phyloP scores from a whole-genome alignment of 1,140 invertebrate species.

The Bombyx mandarina region DNA sequence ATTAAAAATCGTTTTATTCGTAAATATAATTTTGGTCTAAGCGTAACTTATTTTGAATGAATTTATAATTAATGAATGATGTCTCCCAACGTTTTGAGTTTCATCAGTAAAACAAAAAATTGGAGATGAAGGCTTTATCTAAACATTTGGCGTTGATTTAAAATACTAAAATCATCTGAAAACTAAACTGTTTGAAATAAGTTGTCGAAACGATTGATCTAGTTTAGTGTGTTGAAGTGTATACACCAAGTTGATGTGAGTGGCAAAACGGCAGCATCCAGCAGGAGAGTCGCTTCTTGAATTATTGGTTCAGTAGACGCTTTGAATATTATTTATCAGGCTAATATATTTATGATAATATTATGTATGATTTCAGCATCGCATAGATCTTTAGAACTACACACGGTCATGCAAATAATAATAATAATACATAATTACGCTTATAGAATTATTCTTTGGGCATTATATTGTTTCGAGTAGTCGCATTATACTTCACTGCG shows the following conservation, averaged over 20 bases:
- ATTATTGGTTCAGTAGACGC: conserved; percentile 30
- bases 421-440: conserved; percentile 26
- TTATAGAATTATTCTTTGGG: conserved; percentile 40
- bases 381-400: conserved; percentile 50
- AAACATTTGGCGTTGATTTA: too few relatives aligned
- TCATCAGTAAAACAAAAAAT: too few relatives aligned
- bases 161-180: too few relatives aligned
- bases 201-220: too few relatives aligned
- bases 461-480: conserved; percentile 21
- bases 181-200: too few relatives aligned
- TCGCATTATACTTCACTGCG: conserved; percentile 32
- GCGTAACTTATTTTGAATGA: conserved; percentile 12
- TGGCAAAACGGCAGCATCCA: conserved; percentile 26
- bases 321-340: conserved; percentile 33
- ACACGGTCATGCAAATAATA: conserved; percentile 35
- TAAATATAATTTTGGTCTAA: neutral
- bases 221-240: neutral
- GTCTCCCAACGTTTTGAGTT: too few relatives aligned
- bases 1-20: too few relatives aligned
- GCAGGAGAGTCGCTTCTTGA: conserved; percentile 42
- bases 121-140: too few relatives aligned
- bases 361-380: conserved; percentile 56
- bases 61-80: too few relatives aligned
- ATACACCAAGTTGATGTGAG: conserved; percentile 19
- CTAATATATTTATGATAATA: conserved; percentile 34